Base-by-base conservation (phyloP, 2,113 vertebrate genomes). In the Panurus biarmicus region DNA sequence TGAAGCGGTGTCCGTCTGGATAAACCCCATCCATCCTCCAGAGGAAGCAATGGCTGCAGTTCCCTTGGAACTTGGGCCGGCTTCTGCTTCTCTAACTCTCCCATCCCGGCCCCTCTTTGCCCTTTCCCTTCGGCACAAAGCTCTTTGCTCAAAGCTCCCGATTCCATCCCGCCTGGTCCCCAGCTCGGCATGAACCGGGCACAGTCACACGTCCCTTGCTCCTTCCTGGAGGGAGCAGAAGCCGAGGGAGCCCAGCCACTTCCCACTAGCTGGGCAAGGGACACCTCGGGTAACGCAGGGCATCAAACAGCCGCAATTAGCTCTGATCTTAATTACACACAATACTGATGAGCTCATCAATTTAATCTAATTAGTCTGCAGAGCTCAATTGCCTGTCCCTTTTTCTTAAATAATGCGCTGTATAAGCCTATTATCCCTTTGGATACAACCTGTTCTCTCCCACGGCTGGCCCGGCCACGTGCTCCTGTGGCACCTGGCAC, bases 281-380 rank as follows among this genome's bases (percentile, higher is more conserved):
- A 86, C 74, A 94, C 26, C 56, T 45, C 13, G 14, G 71, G 19
- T 50, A 86, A 73, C 1, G 7, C 2, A 44, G 87, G 93, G 83
- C 69, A 96, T 75, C 72, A 66, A 93, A 45, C 84, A 91, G 78
- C 64, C 28, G 6, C 85, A 94, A 73, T 95, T 94, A 93, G 45
- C 71, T 96, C 95, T 56, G 66, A 62, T 95, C 85, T 94, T 97
- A 95, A 96, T 95, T 93, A 94, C 53, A 54, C 72, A 85, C 74
- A 28, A 93, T 95, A 93, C 91, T 73, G 85, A 94, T 78, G 95
- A 94, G 93, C 93, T 97, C 91, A 90, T 96, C 94, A 95, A 23
- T 84, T 89, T 93, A 84, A 87, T 82, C 93, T 92, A 94, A 96
- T 94, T 85, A 97, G 89, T 65, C 91, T 93, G 91, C 76, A 57